Percentiles rank a stretch among this genome's conserved stretches.
phyloP scores from a whole-genome alignment of 2,797 vertebrate genomes.

The Fringilla coelebs region DNA sequence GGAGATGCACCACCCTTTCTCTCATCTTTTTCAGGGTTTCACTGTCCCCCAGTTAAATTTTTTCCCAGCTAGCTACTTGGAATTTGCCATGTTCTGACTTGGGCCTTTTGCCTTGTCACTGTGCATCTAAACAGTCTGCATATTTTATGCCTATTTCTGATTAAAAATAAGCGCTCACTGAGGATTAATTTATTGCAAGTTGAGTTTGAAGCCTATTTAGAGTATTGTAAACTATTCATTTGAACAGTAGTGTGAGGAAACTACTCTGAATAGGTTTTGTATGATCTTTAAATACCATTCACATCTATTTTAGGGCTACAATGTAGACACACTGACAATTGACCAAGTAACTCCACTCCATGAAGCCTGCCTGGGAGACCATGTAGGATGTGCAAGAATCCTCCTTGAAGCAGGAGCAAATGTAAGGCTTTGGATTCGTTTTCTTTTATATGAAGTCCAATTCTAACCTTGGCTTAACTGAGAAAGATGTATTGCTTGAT shows the following conservation, averaged over 20 bases:
- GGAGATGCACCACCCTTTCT: background rate
- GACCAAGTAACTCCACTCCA: constrained; percentile 94
- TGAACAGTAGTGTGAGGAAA: background rate
- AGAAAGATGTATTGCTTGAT: background rate
- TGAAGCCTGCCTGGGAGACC: constrained; percentile 90
- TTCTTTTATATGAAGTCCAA: background rate
- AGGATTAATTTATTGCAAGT: background rate
- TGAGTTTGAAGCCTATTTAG: background rate
- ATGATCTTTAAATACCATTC: background rate
- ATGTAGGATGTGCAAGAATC: constrained; percentile 87
- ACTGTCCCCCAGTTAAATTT: background rate
- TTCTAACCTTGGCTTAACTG: background rate
- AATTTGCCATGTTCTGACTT: background rate
- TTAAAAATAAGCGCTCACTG: background rate
- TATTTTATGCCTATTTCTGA: background rate
- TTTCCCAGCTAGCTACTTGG: background rate
- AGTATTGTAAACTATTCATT: background rate
- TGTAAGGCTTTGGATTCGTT: constrained; percentile 75
- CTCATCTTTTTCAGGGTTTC: background rate
- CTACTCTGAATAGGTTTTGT: background rate
- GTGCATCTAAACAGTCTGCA: background rate
- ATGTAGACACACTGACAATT: constrained; percentile 90
- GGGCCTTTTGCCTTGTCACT: background rate
- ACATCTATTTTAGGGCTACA: constrained; percentile 84
- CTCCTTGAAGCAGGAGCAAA: constrained; percentile 94